Conservation (phyloP, 2,888 invertebrate genomes). For the Gonocerus acuteangulatus region DNA sequence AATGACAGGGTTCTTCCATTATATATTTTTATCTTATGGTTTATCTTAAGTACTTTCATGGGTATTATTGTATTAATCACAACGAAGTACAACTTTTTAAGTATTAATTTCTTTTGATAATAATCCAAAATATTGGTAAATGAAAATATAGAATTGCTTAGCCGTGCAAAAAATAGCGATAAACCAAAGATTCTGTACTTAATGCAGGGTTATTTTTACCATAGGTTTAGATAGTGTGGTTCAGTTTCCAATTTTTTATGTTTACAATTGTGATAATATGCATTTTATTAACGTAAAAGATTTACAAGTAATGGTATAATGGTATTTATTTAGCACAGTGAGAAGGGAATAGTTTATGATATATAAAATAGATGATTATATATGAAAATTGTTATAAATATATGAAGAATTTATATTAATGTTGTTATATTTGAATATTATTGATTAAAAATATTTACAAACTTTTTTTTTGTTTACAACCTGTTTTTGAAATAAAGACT, state of each 20-base stretch:
- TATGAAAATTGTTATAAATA: neutral
- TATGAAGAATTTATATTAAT: neutral
- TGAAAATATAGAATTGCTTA: too few relatives aligned
- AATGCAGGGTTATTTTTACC: constrained; percentile 25
- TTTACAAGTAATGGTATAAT: neutral
- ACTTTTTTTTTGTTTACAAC: too few relatives aligned
- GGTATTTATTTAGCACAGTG: neutral
- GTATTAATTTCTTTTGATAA: too few relatives aligned
- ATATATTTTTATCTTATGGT: too few relatives aligned
- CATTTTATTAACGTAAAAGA: neutral
- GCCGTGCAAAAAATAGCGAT: neutral
- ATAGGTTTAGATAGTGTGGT: constrained; percentile 5
- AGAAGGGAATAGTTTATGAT: neutral
- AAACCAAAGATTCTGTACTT: constrained; percentile 27
- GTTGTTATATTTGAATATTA: too few relatives aligned
- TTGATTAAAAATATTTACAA: too few relatives aligned
- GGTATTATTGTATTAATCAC: too few relatives aligned
- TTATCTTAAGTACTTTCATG: too few relatives aligned
- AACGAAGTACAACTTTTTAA: too few relatives aligned
- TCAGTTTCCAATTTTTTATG: constrained; percentile 9
- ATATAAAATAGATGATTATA: neutral
- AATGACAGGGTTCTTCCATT: too few relatives aligned
- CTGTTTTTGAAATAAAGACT: too few relatives aligned
- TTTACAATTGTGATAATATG: constrained; percentile 15
- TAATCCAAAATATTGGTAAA: too few relatives aligned